Evolutionary conservation across 2,113 vertebrate genomes (phyloP).

Genomic region (Tragelaphus buxtoni): DNA sequence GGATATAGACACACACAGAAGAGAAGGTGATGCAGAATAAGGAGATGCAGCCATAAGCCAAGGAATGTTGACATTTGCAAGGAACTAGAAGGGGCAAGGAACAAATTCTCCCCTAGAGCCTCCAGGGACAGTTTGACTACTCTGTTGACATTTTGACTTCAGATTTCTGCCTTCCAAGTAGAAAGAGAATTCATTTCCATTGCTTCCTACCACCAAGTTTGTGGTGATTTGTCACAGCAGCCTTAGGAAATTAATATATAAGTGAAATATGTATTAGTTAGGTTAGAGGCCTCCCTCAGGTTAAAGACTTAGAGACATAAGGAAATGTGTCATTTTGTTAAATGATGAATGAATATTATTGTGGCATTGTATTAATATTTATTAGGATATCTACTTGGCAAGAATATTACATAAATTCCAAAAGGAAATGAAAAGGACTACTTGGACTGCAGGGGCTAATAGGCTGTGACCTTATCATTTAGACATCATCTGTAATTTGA

Average conservation of each 20-base stretch:
- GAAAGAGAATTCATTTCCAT: neutral
- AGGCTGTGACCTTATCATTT: neutral
- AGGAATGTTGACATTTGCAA: neutral
- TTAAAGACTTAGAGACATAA: neutral
- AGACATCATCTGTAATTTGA: neutral
- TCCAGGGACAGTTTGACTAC: neutral
- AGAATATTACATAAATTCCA: conserved; percentile 16
- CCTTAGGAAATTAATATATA: neutral
- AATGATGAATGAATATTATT: neutral
- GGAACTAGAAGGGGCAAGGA: neutral
- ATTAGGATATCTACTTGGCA: neutral
- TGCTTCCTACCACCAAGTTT: neutral
- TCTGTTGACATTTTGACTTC: neutral
- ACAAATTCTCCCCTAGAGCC: neutral
- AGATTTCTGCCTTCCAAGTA: neutral
- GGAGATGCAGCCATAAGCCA: neutral
- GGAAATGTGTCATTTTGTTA: neutral
- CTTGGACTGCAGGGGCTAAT: neutral
- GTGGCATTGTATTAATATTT: neutral
- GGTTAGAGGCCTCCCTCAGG: neutral
- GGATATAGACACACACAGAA: neutral
- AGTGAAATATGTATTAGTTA: neutral
- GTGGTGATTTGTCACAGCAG: neutral
- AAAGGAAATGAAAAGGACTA: neutral
- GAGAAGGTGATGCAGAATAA: neutral